Percentiles rank a stretch among this genome's conserved stretches.
Conservation (phyloP, 2,797 vertebrate species). For the Coccyzus lansbergi region DNA sequence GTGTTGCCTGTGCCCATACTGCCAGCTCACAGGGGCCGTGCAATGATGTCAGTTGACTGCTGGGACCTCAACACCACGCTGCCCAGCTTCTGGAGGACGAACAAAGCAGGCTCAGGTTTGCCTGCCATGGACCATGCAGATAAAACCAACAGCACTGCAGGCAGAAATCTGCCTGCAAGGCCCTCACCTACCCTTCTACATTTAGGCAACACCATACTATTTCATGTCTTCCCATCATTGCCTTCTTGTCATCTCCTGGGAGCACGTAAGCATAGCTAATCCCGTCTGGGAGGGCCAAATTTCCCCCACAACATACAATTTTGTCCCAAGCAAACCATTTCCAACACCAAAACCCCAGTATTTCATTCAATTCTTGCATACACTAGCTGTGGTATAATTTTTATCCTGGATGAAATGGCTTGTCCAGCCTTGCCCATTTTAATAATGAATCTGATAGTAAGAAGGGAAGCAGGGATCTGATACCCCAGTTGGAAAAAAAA, state of each 20-base stretch:
- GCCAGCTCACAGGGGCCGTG: rapidly evolving
- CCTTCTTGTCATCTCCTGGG: not conserved
- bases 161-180: not conserved
- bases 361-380: not conserved
- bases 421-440: not conserved
- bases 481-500: not conserved
- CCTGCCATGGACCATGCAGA: not conserved
- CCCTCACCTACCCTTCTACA: not conserved
- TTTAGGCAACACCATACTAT: not conserved
- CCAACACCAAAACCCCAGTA: not conserved
- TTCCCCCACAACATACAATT: not conserved
- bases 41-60: not conserved
- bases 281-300: not conserved
- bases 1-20: not conserved
- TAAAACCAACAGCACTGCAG: not conserved
- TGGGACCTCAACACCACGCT: not conserved
- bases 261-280: not conserved
- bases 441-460: not conserved
- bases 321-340: not conserved
- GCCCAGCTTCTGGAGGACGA: not conserved
- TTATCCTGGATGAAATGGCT: not conserved
- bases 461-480: not conserved
- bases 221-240: not conserved
- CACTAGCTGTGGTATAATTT: not conserved
- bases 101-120: not conserved